phyloP scores from a whole-genome alignment of 2,113 vertebrate genomes.

The Silurus glanis region DNA sequence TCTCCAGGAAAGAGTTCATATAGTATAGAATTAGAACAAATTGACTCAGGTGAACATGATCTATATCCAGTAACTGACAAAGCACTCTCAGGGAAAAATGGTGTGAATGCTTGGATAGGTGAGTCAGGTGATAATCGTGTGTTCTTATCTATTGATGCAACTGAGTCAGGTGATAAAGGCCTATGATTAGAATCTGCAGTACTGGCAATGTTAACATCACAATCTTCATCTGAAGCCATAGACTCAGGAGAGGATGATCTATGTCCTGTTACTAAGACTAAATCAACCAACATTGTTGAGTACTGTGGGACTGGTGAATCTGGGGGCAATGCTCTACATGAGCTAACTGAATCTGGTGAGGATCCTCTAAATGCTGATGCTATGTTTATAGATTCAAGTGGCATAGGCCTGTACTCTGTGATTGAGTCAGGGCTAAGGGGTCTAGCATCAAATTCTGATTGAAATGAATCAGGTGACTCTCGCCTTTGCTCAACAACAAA shows the following conservation, averaged over 20 bases:
- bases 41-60: conserved; percentile 56
- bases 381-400: conserved; percentile 33
- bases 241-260: conserved; percentile 51
- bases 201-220: conserved; percentile 26
- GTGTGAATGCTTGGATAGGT: conserved; percentile 48
- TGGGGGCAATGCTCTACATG: neutral
- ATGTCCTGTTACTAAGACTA: neutral
- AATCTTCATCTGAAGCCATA: conserved; percentile 51
- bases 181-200: neutral
- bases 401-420: conserved; percentile 50
- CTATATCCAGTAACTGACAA: conserved; percentile 52
- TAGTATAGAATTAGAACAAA: conserved; percentile 47
- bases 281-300: conserved; percentile 13
- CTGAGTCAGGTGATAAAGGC: conserved; percentile 49
- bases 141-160: conserved; percentile 34
- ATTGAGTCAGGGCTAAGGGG: conserved; percentile 51
- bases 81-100: conserved; percentile 31
- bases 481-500: conserved; percentile 10
- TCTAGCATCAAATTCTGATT: conserved; percentile 7
- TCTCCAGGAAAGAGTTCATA: neutral
- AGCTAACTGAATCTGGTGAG: conserved; percentile 25
- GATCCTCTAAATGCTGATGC: conserved; percentile 13
- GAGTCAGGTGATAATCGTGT: conserved; percentile 57
- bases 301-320: conserved; percentile 50
- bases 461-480: neutral